phyloP scores from a whole-genome alignment of 2,888 invertebrate genomes.

The Halictus quadricinctus region DNA sequence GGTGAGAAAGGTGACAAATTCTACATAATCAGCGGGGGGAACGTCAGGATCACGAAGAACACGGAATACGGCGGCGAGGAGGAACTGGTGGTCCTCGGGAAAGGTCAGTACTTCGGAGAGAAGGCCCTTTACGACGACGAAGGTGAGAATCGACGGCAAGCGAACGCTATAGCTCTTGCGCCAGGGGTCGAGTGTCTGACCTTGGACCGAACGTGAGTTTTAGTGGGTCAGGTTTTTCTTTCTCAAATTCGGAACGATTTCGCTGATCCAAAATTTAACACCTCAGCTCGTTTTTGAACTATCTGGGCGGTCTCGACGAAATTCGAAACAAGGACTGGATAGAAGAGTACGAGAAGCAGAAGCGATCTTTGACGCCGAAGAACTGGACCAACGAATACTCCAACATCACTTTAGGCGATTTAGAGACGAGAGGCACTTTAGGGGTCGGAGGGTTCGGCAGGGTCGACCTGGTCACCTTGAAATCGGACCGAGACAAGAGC shows the following conservation, averaged over 20 bases:
- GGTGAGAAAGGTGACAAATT: constrained; percentile 95
- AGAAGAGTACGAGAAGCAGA: constrained; percentile 79
- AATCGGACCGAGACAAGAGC: constrained; percentile 79
- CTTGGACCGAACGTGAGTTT: constrained; percentile 90
- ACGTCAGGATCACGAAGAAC: constrained; percentile 89
- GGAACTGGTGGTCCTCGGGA: constrained; percentile 87
- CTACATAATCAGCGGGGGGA: constrained; percentile 94
- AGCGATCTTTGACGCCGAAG: constrained; percentile 76
- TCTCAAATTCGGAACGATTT: not conserved
- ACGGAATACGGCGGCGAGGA: constrained; percentile 85
- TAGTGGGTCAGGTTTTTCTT: too few species aligned
- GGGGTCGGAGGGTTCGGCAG: constrained; percentile 97
- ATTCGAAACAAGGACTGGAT: constrained; percentile 84
- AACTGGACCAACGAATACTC: constrained; percentile 84
- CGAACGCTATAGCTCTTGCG: constrained; percentile 93
- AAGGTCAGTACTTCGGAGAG: constrained; percentile 95
- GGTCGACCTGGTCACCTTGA: constrained; percentile 87
- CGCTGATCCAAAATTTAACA: constrained; percentile 63
- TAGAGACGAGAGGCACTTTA: constrained; percentile 92
- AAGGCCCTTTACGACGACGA: constrained; percentile 94
- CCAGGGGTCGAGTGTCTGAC: constrained; percentile 94
- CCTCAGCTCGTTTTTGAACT: constrained; percentile 91
- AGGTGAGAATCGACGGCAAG: constrained; percentile 86
- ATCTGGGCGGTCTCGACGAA: constrained; percentile 91
- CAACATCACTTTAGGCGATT: constrained; percentile 89